Conservation (phyloP, 2,888 invertebrate species). For the Stenchaetothrips biformis region DNA sequence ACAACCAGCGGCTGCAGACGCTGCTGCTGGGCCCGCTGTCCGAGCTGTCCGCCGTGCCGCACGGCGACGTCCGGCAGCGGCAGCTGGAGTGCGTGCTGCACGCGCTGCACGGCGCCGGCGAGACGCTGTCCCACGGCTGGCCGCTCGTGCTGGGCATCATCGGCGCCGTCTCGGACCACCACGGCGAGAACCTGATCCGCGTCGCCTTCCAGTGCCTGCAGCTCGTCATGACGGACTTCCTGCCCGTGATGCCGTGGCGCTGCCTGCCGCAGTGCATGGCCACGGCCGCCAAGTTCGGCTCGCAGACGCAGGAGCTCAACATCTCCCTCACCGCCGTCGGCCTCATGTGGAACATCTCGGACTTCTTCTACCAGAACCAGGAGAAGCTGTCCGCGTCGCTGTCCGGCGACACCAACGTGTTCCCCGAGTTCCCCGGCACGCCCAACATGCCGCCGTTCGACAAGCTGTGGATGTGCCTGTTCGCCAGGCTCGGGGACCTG, state of each 20-base stretch:
- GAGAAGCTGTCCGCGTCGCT: constrained; percentile 72
- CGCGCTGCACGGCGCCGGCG: constrained; percentile 88
- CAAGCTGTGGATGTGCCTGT: constrained; percentile 93
- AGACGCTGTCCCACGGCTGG: constrained; percentile 91
- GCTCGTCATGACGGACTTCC: constrained; percentile 88
- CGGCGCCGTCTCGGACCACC: constrained; percentile 89
- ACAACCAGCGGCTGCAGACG: constrained; percentile 81
- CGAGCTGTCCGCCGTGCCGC: constrained; percentile 83
- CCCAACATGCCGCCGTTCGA: constrained; percentile 84
- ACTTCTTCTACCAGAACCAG: constrained; percentile 93
- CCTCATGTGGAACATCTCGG: constrained; percentile 97
- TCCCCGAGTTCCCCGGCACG: constrained; percentile 78
- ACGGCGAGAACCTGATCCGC: constrained; percentile 86
- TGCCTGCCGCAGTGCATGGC: constrained; percentile 87
- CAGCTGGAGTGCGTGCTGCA: constrained; percentile 93
- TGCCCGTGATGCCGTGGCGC: constrained; percentile 86
- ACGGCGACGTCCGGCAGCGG: constrained; percentile 88
- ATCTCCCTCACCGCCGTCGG: constrained; percentile 96
- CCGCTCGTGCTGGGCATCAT: constrained; percentile 90
- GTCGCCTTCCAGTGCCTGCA: constrained; percentile 95
- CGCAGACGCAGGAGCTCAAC: constrained; percentile 93
- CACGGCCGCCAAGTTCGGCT: constrained; percentile 92
- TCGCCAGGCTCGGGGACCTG: constrained; percentile 77
- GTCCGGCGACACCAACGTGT: constrained; percentile 63
- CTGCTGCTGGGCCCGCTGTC: constrained; percentile 82